Base-by-base conservation (phyloP, 2,113 vertebrate genomes). In the Gobius niger region DNA sequence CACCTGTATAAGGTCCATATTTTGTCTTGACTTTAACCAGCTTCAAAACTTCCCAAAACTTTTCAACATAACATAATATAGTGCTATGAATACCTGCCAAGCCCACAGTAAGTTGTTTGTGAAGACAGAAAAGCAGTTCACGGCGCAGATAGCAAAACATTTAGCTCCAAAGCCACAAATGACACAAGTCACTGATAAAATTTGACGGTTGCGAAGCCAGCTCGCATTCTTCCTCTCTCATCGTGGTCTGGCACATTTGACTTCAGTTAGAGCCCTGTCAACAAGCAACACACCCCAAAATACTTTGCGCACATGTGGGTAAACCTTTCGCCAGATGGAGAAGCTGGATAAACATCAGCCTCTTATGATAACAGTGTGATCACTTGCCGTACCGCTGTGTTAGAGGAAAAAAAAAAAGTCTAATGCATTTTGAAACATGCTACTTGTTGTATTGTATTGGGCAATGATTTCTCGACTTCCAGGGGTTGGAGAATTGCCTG, bases 401-500 rank as follows among this genome's bases (percentile, higher is more conserved):
- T 34, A 34, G 24, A 34, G 24, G 24, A 34, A 4, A 34, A 24
- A 24, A 24, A 24, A 24, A 24, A 24, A 3, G 24, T 24, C 24
- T 24, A 1, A 1, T 53, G 6, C 9, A 19, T 52, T 54, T 24
- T 24, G 24, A 34, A 34, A 34, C 12, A 56, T 11, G 19, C 2
- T 34, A 40, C 24, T 14, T 11, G 10, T 46, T 46, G 13, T 13
- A 56, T 56, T 24, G 6, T 5, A 57, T 40, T 57, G 12, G 40
- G 13, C 11, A 72, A 7, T 44, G 24, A 34, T 34, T 1, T 52
- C 9, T 65, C 41, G 3, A 7, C 12, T 6, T 61, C 24, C 72
- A 98, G 97, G 97, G 97, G 0, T 91, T 98, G 82, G 97, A 99
- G 89, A 99, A 98, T 0, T 94, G 94, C 0, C 83, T 98, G 71